A percentile compares a stretch with the other conserved stretches of the same genome.
These are phyloP conservation scores for Steatornis caripensis DNA, from an alignment of 2,113 vertebrate genomes.

Conservation along the genomic window DNA sequence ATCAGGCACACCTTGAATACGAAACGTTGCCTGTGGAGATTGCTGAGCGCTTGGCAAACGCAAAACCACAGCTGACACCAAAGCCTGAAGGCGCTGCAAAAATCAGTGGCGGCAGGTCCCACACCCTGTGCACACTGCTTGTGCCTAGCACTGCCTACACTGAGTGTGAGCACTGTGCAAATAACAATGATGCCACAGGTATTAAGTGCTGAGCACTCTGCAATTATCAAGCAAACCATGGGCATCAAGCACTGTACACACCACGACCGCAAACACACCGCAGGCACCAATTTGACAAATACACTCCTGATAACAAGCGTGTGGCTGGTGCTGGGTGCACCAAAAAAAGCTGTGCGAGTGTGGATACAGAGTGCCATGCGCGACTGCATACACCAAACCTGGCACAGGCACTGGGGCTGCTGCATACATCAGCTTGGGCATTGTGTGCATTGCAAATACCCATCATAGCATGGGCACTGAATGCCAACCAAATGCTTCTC, in stretches of 20 bases:
- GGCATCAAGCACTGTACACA: neutral
- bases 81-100: neutral
- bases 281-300: constrained; percentile 53
- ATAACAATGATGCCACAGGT: constrained; percentile 40
- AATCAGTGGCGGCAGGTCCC: accelerated
- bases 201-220: constrained; percentile 48
- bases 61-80: neutral
- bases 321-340: neutral
- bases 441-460: neutral
- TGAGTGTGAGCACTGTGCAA: neutral
- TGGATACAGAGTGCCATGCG: neutral
- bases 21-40: neutral
- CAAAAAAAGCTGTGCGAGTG: accelerated
- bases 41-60: neutral
- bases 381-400: neutral
- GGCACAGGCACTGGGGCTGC: neutral
- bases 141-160: neutral
- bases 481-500: neutral
- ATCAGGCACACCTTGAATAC: neutral
- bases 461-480: neutral
- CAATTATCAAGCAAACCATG: constrained; percentile 41
- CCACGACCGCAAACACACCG: neutral
- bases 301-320: neutral
- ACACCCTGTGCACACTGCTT: accelerated
- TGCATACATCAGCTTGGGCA: neutral